Evolutionary conservation across 2,888 invertebrate species (phyloP), one percentile per base, ranked within the genome.

Genomic region (Acholoe squamosa): DNA sequence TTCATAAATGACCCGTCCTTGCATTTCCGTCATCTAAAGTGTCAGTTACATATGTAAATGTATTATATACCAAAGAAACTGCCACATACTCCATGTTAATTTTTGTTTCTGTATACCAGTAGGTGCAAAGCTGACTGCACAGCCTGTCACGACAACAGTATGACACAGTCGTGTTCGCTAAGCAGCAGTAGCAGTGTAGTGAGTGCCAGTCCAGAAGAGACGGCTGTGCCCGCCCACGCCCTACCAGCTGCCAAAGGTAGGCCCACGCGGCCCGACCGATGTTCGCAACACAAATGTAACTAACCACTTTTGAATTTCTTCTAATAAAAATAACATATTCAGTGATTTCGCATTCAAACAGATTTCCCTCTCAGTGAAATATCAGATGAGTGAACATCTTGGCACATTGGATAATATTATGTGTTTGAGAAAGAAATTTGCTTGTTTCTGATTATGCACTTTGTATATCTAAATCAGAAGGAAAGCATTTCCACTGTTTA

Each of bases 141-240:
- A 28, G 90, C 92, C 28, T 92, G 91, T 80, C 90, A 91, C 31
- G 89, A 84, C 89, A 90, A 77, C 86, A 84, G 90, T 25, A 91
- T 92, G 90, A 90, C 90, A 51, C 92, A 92, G 89, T 84, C 88
- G 25, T 92, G 92, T 80, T 86, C 92, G 0, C 88, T 92, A 56
- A 88, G 91, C 84, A 92, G 91, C 84, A 90, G 89, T n/a, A 91
- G 91, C 84, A 92, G 92, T 84, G 91, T 92, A 43, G 56, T 92
- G 88, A 92, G 91, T 51, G 84, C 89, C 77, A 89, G 86, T 34
- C 90, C 92, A 10, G 34, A 88, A 0, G 90, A 89, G 28, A 28
- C 28, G 67, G 67, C 34, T 16, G 19, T 56, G n/a, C n/a, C 61
- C 16, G 86, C 86, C 28, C 25, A 52, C 31, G 54, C 86, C 54